A percentile compares a stretch with the other conserved stretches of the same genome.
phyloP scores from a whole-genome alignment of 2,113 vertebrate genomes.

The Charadrius vociferus region DNA sequence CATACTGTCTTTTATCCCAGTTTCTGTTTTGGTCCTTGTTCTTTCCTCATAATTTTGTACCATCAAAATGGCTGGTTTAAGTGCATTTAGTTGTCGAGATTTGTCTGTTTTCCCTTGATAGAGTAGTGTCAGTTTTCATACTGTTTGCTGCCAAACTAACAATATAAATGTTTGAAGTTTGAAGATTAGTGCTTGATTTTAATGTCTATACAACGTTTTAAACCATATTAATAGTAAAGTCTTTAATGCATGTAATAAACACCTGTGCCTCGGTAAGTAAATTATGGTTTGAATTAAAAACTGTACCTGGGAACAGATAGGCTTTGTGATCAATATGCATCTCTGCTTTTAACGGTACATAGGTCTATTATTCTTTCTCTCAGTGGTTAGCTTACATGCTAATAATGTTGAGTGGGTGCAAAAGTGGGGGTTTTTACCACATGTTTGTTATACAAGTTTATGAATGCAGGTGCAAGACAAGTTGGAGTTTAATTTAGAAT shows the following conservation, averaged over 20 bases:
- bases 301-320: background rate
- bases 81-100: accelerated
- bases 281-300: background rate
- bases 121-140: background rate
- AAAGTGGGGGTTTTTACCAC: background rate
- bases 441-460: background rate
- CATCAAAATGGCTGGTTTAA: background rate
- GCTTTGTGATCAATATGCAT: background rate
- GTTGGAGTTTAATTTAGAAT: background rate
- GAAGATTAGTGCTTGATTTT: background rate
- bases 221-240: background rate
- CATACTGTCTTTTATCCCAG: accelerated
- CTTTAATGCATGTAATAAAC: background rate
- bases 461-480: background rate
- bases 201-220: background rate
- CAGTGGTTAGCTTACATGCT: background rate
- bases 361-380: background rate
- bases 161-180: background rate
- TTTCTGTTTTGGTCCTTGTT: background rate
- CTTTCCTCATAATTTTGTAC: background rate
- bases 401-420: background rate
- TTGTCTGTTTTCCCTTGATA: background rate
- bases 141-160: background rate
- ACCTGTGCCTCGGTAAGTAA: background rate
- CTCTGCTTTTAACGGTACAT: background rate